phyloP scores from a whole-genome alignment of 2,888 invertebrate genomes.

The Bimastos eiseni region DNA sequence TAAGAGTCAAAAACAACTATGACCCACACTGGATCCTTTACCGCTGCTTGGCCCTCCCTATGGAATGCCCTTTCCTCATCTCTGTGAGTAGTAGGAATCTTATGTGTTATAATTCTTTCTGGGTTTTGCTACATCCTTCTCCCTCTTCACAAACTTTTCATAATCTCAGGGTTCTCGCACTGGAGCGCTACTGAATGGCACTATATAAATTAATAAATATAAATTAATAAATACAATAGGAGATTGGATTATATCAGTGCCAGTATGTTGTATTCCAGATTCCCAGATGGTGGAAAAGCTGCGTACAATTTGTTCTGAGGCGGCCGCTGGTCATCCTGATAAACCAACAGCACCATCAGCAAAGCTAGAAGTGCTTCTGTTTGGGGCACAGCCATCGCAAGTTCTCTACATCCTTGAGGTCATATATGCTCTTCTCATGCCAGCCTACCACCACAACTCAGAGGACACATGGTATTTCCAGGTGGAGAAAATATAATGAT shows the following conservation, averaged over 20 bases:
- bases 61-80: no score
- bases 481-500: slow-evolving; percentile 45
- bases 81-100: no score
- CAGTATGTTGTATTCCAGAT: slow-evolving; percentile 52
- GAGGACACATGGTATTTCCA: slow-evolving; percentile 72
- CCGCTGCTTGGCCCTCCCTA: no score
- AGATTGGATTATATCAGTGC: not conserved
- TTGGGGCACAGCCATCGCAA: slow-evolving; percentile 72
- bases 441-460: slow-evolving; percentile 71
- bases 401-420: slow-evolving; percentile 66
- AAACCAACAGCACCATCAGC: not conserved
- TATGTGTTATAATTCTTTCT: no score
- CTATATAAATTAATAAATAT: no score
- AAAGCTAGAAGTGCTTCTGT: slow-evolving; percentile 65
- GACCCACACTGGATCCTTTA: no score
- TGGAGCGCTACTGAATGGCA: no score
- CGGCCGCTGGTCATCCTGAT: not conserved
- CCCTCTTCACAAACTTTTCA: no score
- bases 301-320: slow-evolving; percentile 65
- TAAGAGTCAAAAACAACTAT: no score
- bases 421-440: slow-evolving; percentile 87
- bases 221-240: no score
- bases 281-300: slow-evolving; percentile 67
- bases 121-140: no score
- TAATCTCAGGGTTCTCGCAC: no score